Percentiles rank a stretch among this genome's conserved stretches.
Evolutionary conservation across 2,797 vertebrate species (phyloP).

Genomic region (Dermochelys coriacea): DNA sequence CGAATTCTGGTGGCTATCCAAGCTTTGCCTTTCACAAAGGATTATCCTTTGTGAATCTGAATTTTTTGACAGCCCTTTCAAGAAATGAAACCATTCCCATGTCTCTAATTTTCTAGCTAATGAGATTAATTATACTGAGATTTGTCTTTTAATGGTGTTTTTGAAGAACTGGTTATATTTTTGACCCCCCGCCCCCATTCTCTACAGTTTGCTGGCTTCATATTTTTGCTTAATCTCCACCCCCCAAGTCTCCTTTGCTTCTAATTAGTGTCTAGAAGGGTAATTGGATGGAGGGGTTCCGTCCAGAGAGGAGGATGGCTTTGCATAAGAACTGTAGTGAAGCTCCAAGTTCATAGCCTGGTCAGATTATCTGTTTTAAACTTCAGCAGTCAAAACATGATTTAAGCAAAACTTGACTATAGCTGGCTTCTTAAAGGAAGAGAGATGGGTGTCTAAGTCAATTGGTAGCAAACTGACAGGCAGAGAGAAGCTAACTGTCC

Average conservation of each 20-base stretch:
- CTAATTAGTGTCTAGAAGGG: background rate
- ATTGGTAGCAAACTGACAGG: background rate
- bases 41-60: background rate
- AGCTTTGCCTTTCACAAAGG: constrained; percentile 16
- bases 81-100: background rate
- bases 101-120: constrained; percentile 1
- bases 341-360: background rate
- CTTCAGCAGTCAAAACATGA: too few relatives aligned
- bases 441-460: background rate
- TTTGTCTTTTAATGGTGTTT: background rate
- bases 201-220: rapidly evolving
- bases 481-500: background rate
- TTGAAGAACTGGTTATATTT: background rate
- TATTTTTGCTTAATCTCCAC: background rate
- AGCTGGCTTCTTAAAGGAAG: background rate
- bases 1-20: background rate
- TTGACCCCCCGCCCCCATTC: background rate
- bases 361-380: background rate
- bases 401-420: background rate
- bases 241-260: background rate
- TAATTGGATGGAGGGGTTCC: background rate
- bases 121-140: constrained; percentile 58
- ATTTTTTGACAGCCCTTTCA: constrained; percentile 14
- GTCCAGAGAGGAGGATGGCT: background rate
- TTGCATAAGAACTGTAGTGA: background rate